Percentiles rank a stretch among this genome's conserved stretches.
phyloP scores from a whole-genome alignment of 2,113 vertebrate genomes.

The Alectura lathami region DNA sequence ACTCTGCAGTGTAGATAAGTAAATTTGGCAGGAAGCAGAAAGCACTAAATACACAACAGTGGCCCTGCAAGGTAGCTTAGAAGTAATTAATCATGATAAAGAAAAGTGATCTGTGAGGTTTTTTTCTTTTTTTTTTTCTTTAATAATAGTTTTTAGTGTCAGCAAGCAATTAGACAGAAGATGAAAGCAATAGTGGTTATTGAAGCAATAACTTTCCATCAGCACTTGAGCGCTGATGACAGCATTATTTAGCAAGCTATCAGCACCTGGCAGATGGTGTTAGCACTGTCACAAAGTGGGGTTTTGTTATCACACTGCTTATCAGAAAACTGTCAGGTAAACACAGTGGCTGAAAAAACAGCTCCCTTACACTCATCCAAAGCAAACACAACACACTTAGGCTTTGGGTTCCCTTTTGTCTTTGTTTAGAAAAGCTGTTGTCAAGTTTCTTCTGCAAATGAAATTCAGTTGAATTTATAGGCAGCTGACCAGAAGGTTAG shows the following conservation, averaged over 20 bases:
- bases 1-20: neutral
- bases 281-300: constrained; percentile 33
- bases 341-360: constrained; percentile 50
- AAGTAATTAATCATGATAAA: constrained; percentile 56
- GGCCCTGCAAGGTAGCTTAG: neutral
- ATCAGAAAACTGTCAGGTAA: constrained; percentile 64
- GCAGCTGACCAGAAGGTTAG: neutral
- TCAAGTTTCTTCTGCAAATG: constrained; percentile 35
- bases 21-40: constrained; percentile 22
- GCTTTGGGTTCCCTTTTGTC: constrained; percentile 32
- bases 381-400: constrained; percentile 60
- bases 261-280: constrained; percentile 66
- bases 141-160: constrained; percentile 35
- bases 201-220: constrained; percentile 58
- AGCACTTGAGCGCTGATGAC: constrained; percentile 34
- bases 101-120: neutral
- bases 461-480: constrained; percentile 60
- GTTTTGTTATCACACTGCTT: constrained; percentile 48
- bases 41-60: neutral
- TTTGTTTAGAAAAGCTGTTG: constrained; percentile 40
- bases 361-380: constrained; percentile 35
- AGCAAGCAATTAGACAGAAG: constrained; percentile 27
- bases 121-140: neutral
- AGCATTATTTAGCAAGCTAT: constrained; percentile 57
- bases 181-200: neutral